phyloP scores from a whole-genome alignment of 2,113 vertebrate species.

The Copsychus sechellarum region DNA sequence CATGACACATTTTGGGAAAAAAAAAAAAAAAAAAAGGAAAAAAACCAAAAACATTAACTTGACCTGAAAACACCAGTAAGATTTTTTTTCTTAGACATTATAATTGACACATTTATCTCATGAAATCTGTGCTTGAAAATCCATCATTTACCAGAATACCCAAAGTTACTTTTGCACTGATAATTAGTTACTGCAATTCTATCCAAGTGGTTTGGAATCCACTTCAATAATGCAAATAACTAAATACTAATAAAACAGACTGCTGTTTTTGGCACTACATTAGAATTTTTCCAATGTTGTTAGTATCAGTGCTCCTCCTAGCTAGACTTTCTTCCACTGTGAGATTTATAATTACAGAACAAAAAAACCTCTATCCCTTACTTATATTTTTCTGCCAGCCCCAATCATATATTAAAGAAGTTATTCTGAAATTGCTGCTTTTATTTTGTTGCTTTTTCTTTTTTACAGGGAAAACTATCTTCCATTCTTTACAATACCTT shows the following conservation, averaged over 20 bases:
- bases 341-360: neutral
- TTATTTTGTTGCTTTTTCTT: neutral
- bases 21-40: neutral
- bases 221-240: neutral
- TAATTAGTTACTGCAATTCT: neutral
- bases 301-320: neutral
- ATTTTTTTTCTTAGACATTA: neutral
- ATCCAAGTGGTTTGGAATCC: neutral
- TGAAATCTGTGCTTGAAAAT: neutral
- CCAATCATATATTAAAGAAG: neutral
- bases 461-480: neutral
- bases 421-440: neutral
- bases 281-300: neutral
- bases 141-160: neutral
- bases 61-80: neutral
- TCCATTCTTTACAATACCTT: fast-evolving
- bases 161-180: neutral
- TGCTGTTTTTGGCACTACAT: neutral
- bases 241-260: neutral
- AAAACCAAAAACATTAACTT: neutral
- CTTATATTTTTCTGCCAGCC: neutral
- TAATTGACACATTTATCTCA: neutral
- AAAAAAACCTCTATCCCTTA: neutral
- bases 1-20: neutral
- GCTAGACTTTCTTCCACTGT: neutral